These are phyloP conservation scores for Hirtodrosophila duncani DNA, from an alignment of 2,888 invertebrate species.

Conservation along the genomic window DNA sequence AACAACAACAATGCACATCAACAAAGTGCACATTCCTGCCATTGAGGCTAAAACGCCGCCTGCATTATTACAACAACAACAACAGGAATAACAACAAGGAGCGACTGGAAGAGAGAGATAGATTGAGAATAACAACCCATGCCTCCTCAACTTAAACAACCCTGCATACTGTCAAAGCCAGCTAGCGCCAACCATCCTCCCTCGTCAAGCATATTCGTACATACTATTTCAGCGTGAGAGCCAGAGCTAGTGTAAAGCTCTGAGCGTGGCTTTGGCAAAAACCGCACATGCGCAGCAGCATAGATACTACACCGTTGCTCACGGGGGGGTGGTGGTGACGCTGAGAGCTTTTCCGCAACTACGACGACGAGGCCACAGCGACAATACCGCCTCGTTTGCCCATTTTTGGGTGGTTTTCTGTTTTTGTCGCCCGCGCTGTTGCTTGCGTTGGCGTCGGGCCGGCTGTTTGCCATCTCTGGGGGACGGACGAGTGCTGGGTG, in stretches of 20 bases:
- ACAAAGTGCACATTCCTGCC: slow-evolving; percentile 63
- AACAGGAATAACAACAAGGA: slow-evolving; percentile 15
- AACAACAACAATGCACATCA: slow-evolving; percentile 45
- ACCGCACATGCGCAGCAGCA: slow-evolving; percentile 47
- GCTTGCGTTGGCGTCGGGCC: slow-evolving; percentile 51
- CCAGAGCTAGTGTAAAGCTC: slow-evolving; percentile 15
- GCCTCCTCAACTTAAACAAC: slow-evolving; percentile 23
- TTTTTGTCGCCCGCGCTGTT: slow-evolving; percentile 39
- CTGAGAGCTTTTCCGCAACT: slow-evolving; percentile 27
- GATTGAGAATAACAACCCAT: slow-evolving; percentile 6
- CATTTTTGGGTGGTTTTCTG: slow-evolving; percentile 63
- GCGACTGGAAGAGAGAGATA: no score
- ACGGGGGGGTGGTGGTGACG: slow-evolving; percentile 25
- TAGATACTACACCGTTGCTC: no score
- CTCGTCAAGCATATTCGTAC: neutral
- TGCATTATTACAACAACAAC: slow-evolving; percentile 49
- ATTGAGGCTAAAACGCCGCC: slow-evolving; percentile 41
- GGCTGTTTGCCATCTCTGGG: slow-evolving; percentile 40
- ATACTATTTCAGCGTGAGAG: neutral
- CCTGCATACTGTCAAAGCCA: no score
- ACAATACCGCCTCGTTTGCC: slow-evolving; percentile 34
- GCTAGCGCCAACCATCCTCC: no score
- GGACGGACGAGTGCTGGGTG: slow-evolving; percentile 16
- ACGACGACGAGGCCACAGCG: slow-evolving; percentile 24
- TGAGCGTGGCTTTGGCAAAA: slow-evolving; percentile 27